Conservation (phyloP, 2,797 vertebrate genomes). For the Hemibagrus guttatus region DNA sequence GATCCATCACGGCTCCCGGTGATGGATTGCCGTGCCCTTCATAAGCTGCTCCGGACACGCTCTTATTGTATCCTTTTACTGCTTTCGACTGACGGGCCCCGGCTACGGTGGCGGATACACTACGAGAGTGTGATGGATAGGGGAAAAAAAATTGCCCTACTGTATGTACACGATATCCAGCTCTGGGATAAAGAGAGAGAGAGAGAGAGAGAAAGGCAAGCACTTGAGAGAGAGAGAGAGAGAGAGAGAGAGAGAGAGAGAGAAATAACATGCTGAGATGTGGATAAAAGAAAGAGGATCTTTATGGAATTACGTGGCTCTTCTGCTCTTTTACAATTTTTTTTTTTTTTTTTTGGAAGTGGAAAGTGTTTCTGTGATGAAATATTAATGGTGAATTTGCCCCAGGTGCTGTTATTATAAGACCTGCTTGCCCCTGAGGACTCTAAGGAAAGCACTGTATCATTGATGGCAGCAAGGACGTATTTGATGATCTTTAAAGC, state of each 20-base stretch:
- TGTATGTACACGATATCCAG: conserved; percentile 62
- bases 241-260: conserved; percentile 67
- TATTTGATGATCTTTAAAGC: conserved; percentile 34
- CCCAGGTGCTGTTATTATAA: conserved; percentile 75
- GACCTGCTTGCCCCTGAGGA: conserved; percentile 64
- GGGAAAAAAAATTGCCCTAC: conserved; percentile 64
- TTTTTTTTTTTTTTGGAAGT: conserved; percentile 64
- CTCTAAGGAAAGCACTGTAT: conserved; percentile 20
- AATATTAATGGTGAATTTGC: conserved; percentile 73
- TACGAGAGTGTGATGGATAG: conserved; percentile 67
- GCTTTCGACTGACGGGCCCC: conserved; percentile 67
- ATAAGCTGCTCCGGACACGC: conserved; percentile 72
- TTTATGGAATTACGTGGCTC: conserved; percentile 75
- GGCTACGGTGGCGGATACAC: conserved; percentile 66
- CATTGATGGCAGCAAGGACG: conserved; percentile 14
- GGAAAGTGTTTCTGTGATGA: conserved; percentile 70
- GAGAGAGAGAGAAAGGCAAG: conserved; percentile 55
- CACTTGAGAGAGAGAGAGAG: conserved; percentile 61
- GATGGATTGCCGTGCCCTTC: conserved; percentile 77
- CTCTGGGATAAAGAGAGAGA: conserved; percentile 62
- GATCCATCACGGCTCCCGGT: conserved; percentile 72
- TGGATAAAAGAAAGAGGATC: conserved; percentile 68
- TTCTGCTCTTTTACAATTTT: conserved; percentile 73
- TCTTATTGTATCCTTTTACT: conserved; percentile 79
- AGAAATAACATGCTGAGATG: conserved; percentile 75